Evolutionary conservation across 1,140 invertebrate genomes (phyloP).

Genomic region (Leptinotarsa texana): DNA sequence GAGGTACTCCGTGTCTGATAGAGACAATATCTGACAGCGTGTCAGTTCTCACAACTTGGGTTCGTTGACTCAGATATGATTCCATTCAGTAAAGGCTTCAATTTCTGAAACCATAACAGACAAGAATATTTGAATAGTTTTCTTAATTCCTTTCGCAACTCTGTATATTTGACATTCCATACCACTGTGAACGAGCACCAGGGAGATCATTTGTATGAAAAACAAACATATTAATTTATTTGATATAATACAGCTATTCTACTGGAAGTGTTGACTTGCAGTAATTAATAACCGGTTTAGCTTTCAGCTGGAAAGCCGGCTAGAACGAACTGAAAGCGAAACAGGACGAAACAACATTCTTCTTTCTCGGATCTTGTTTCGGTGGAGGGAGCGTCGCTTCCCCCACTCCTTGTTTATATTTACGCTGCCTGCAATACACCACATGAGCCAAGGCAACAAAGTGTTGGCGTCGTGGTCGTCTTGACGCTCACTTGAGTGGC

Average conservation of each 20-base stretch:
- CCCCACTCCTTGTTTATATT: conserved; percentile 54
- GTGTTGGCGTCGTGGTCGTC: conserved; percentile 2
- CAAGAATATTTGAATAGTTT: too few relatives aligned
- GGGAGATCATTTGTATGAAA: too few relatives aligned
- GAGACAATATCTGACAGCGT: too few relatives aligned
- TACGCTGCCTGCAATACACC: conserved; percentile 46
- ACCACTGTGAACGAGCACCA: too few relatives aligned
- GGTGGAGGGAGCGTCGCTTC: conserved; percentile 15
- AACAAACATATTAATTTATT: conserved; percentile 17
- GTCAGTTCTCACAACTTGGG: too few relatives aligned
- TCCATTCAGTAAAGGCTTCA: too few relatives aligned
- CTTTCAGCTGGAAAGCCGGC: conserved; percentile 5
- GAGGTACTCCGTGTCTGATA: too few relatives aligned
- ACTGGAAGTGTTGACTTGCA: conserved; percentile 3
- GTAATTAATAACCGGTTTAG: conserved; percentile 25
- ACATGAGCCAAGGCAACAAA: conserved; percentile 23
- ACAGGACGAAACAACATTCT: conserved; percentile 17
- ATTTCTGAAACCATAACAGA: too few relatives aligned
- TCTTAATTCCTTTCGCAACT: too few relatives aligned
- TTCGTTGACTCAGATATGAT: too few relatives aligned
- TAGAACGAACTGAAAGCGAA: conserved; percentile 21
- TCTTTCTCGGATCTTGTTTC: conserved; percentile 8
- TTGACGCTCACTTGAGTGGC: conserved; percentile 27
- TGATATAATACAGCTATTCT: conserved; percentile 6
- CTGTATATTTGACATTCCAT: too few relatives aligned